These are phyloP conservation scores for Triplophysa bombifrons DNA, from an alignment of 2,797 vertebrate species.

Conservation along the genomic window DNA sequence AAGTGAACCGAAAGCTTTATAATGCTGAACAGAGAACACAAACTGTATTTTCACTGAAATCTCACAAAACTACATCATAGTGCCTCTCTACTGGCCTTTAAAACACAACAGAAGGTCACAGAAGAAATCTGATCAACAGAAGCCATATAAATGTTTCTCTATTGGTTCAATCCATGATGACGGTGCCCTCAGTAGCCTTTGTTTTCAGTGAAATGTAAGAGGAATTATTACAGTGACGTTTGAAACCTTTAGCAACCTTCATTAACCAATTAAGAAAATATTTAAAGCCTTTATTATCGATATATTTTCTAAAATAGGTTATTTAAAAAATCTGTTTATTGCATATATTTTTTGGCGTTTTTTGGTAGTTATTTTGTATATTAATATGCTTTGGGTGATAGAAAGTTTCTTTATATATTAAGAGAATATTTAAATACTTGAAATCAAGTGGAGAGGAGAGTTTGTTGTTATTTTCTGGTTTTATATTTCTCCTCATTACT, in stretches of 20 bases:
- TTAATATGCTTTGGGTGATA: too few species aligned
- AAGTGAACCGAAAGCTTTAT: constrained; percentile 31
- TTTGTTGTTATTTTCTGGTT: not conserved
- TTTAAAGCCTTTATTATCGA: too few species aligned
- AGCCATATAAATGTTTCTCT: not conserved
- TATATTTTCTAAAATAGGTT: too few species aligned
- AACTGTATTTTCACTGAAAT: constrained; percentile 13
- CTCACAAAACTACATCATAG: not conserved
- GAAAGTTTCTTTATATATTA: too few species aligned
- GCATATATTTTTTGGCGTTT: too few species aligned
- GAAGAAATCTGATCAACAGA: not conserved
- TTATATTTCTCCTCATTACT: too few species aligned
- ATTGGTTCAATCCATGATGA: not conserved
- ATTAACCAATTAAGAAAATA: constrained; percentile 47
- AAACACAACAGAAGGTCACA: not conserved
- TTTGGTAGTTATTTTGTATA: too few species aligned
- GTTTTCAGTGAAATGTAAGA: not conserved
- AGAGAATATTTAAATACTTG: too few species aligned
- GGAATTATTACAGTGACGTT: not conserved
- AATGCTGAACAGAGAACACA: constrained; percentile 24
- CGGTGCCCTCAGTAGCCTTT: not conserved
- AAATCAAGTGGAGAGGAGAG: too few species aligned
- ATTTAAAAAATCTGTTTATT: too few species aligned
- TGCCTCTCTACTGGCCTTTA: not conserved
- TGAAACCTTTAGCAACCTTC: constrained; percentile 71